Evolutionary conservation across 2,888 invertebrate species (phyloP), one percentile per base, ranked within the genome.

Genomic region (Dicyrtoma fusca): DNA sequence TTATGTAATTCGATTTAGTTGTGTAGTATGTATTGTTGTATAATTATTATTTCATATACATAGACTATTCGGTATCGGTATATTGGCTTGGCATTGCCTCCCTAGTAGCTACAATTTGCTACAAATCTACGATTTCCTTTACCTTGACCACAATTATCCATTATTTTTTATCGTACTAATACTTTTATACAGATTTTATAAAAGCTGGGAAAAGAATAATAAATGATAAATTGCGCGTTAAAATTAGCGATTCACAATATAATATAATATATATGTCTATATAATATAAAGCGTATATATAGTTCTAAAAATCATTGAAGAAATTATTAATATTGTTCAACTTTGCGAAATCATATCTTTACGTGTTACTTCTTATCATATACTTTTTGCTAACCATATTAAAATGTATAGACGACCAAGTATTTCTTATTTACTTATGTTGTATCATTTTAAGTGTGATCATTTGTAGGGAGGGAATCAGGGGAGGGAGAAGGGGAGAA

Each of bases 161-260:
- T 34, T 34, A 34, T 34, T 34, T 5, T 34, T 34, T 8, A 34
- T 34, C 34, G 8, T 34, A 45, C 21, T 63, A 63, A 63, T 19
- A 44, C 45, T 45, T 59, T 25, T 59, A 26, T 59, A 21, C 14
- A 45, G 23, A 57, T n/a, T 45, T 45, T 63, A 63, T 44, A 63
- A 63, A 63, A 63, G 63, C 63, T 44, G 63, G 45, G 45, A 63
- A 21, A 45, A 44, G 44, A 63, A 63, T 34, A 34, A 34, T 34
- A 34, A 34, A 34, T 34, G 45, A 63, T 63, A 63, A 63, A 63
- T 63, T 63, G 63, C 63, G 63, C 63, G 23, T 63, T 23, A 63
- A 63, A 63, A 63, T 63, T 63, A 42, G 63, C 63, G 63, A 63
- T 63, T 63, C 45, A 63, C 34, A 63, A 44, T 47, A 57, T 57